Evolutionary conservation across 2,888 invertebrate genomes (phyloP).

Genomic region (Perithous albicinctus): DNA sequence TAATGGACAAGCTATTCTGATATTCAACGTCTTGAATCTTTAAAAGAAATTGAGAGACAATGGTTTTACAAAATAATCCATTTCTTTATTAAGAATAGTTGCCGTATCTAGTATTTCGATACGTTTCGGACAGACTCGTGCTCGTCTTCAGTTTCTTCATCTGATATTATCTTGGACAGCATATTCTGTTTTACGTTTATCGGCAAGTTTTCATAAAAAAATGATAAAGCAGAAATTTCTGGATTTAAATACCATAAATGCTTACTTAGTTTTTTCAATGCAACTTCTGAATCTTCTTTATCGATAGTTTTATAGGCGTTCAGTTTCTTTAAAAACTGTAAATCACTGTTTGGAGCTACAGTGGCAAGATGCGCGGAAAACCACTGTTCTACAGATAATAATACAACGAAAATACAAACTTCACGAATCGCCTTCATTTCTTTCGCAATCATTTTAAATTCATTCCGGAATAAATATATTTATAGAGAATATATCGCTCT

Average conservation of each 20-base stretch:
- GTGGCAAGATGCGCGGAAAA: not conserved
- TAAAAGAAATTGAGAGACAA: no score
- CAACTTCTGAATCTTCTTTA: not conserved
- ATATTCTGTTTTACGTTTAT: not conserved
- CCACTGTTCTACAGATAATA: not conserved
- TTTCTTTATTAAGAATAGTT: no score
- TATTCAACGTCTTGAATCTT: no score
- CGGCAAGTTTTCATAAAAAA: not conserved
- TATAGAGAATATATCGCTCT: not conserved
- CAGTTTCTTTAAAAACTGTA: not conserved
- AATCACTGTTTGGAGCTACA: not conserved
- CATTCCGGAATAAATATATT: not conserved
- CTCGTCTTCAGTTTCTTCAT: no score
- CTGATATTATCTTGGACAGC: no score
- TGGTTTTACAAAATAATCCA: no score
- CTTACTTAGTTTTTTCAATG: not conserved
- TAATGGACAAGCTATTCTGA: no score
- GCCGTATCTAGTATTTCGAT: no score
- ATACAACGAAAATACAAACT: not conserved
- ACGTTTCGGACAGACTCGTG: no score
- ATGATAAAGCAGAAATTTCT: not conserved
- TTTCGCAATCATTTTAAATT: not conserved
- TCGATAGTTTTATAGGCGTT: not conserved
- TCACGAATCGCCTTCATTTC: not conserved
- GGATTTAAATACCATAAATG: slow-evolving; percentile 2